Conservation (phyloP, 2,888 invertebrate species). For the Meiosimyza platycephala region DNA sequence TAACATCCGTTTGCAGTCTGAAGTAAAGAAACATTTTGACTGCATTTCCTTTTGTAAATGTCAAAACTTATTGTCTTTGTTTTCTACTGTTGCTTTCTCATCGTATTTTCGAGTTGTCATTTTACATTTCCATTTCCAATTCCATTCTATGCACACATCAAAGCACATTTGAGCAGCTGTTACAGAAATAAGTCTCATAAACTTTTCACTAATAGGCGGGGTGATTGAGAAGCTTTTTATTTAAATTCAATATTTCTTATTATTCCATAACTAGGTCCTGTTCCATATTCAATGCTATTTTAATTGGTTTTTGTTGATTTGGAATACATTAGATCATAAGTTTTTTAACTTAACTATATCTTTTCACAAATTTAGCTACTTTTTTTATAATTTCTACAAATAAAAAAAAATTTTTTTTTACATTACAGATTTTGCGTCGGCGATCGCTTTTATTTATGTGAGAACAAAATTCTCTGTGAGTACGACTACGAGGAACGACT, state of each 20-base stretch:
- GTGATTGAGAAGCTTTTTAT: too few species aligned
- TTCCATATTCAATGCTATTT: too few species aligned
- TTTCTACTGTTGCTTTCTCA: slow-evolving; percentile 52
- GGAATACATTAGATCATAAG: too few species aligned
- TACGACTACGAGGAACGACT: slow-evolving; percentile 97
- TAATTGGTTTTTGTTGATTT: too few species aligned
- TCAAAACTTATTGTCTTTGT: slow-evolving; percentile 41
- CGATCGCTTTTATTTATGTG: slow-evolving; percentile 95
- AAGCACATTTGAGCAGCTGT: too few species aligned
- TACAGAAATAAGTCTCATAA: too few species aligned
- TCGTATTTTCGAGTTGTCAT: slow-evolving; percentile 33
- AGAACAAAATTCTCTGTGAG: slow-evolving; percentile 97
- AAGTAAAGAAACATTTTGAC: slow-evolving; percentile 14
- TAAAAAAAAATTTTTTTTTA: background rate
- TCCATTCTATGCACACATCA: too few species aligned
- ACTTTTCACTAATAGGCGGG: too few species aligned
- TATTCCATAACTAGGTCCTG: too few species aligned
- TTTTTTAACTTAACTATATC: background rate
- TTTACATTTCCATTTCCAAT: too few species aligned
- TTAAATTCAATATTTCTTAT: too few species aligned
- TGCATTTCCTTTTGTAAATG: slow-evolving; percentile 36
- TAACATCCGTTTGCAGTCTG: slow-evolving; percentile 17
- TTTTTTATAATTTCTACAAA: background rate
- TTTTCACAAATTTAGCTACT: background rate
- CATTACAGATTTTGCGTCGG: slow-evolving; percentile 94